These are phyloP conservation scores for Liparis tanakae DNA, from an alignment of 2,797 vertebrate genomes.

Conservation along the genomic window DNA sequence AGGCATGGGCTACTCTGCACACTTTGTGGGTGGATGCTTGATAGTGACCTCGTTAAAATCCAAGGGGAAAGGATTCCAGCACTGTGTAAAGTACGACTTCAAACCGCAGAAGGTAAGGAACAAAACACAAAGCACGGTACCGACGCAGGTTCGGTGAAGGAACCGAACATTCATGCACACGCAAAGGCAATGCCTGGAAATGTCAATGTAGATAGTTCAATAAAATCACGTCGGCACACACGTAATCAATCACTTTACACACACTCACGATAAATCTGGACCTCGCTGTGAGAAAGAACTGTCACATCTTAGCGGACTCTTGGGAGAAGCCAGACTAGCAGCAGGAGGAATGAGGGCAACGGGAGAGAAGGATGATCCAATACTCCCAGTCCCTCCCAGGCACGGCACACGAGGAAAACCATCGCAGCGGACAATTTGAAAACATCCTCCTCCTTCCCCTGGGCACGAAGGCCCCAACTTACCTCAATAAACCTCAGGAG, in stretches of 20 bases:
- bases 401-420: constrained; percentile 30
- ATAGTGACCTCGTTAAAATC: constrained; percentile 97
- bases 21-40: constrained; percentile 97
- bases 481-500: constrained; percentile 42
- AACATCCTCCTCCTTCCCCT: constrained; percentile 31
- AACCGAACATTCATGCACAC: constrained; percentile 17
- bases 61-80: constrained; percentile 98
- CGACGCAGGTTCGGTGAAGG: background rate
- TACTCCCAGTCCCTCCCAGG: constrained; percentile 38
- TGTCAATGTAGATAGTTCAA: constrained; percentile 20
- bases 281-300: constrained; percentile 24
- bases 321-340: constrained; percentile 48
- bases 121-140: background rate
- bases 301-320: constrained; percentile 49
- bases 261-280: constrained; percentile 36
- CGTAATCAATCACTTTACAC: constrained; percentile 30
- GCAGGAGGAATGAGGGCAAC: constrained; percentile 54
- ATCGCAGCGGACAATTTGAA: constrained; percentile 53
- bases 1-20: constrained; percentile 97
- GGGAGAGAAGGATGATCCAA: constrained; percentile 50
- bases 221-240: background rate
- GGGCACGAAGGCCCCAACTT: constrained; percentile 29
- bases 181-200: constrained; percentile 24
- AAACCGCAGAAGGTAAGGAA: constrained; percentile 95
- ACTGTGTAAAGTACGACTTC: constrained; percentile 99